Evolutionary conservation across 53 echinoderm and acorn worm genomes (phyloP).

Genomic region (Astropecten irregularis): DNA sequence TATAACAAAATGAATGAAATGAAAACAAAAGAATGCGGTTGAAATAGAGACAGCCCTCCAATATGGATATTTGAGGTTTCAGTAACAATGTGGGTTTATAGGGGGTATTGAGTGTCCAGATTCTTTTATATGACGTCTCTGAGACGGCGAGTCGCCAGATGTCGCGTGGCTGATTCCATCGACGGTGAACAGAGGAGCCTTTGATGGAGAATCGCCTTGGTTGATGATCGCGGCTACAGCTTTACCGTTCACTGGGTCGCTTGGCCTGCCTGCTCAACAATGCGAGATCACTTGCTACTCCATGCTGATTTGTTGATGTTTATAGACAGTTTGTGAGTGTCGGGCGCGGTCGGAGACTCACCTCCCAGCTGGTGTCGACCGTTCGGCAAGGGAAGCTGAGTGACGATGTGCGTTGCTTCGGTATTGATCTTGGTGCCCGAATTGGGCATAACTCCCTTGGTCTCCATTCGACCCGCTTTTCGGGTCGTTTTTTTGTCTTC

Average conservation of each 20-base stretch:
- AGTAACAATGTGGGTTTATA: too few relatives aligned
- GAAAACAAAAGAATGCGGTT: too few relatives aligned
- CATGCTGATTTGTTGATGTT: not conserved
- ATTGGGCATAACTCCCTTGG: constrained; percentile 27
- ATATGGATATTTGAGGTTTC: too few relatives aligned
- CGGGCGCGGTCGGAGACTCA: not conserved
- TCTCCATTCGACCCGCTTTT: constrained; percentile 27
- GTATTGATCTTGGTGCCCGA: constrained; percentile 26
- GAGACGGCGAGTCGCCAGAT: too few relatives aligned
- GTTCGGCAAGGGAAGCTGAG: constrained; percentile 8
- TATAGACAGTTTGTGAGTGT: not conserved
- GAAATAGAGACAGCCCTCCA: too few relatives aligned
- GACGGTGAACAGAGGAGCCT: not conserved
- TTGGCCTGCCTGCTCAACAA: too few relatives aligned
- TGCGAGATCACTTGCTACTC: not conserved
- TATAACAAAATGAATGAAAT: too few relatives aligned
- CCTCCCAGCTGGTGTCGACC: not conserved
- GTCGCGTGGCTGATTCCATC: too few relatives aligned
- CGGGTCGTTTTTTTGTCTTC: constrained; percentile 17
- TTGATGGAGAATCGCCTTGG: not conserved
- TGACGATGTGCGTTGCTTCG: constrained; percentile 33
- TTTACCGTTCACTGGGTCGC: not conserved
- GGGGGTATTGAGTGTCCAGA: too few relatives aligned
- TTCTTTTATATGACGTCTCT: too few relatives aligned
- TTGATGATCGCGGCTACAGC: not conserved